Evolutionary conservation across 2,888 invertebrate genomes (phyloP).

Genomic region (Drosophila atroscutellata): DNA sequence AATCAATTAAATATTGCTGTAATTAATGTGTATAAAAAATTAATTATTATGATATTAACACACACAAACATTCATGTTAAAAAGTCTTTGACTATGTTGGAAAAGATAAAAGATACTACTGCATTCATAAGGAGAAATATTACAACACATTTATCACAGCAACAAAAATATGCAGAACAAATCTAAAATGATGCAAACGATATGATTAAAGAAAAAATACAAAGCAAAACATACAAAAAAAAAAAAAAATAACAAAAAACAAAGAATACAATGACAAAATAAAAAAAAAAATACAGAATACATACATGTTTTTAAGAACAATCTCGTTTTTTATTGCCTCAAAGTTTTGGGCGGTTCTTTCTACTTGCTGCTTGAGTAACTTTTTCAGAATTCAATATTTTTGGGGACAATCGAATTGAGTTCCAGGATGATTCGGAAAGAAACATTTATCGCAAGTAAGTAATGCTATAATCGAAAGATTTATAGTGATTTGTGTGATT

Average conservation of each 20-base stretch:
- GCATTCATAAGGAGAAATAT: conserved; percentile 46
- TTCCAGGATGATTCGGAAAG: not conserved
- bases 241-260: conserved; percentile 25
- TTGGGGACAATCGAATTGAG: not conserved
- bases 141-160: conserved; percentile 36
- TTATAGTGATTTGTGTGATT: conserved; percentile 2
- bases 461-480: not conserved
- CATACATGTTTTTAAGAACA: conserved; percentile 70
- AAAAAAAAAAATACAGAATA: conserved; percentile 46
- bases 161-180: conserved; percentile 34
- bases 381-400: not conserved
- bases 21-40: conserved; percentile 76
- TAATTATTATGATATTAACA: conserved; percentile 62
- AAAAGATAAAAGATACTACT: conserved; percentile 19
- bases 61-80: conserved; percentile 42
- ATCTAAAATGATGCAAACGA: conserved; percentile 48
- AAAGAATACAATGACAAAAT: conserved; percentile 20
- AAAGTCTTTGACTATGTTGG: conserved; percentile 47
- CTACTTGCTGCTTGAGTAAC: not conserved
- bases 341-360: not conserved
- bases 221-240: conserved; percentile 11
- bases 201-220: conserved; percentile 37
- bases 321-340: conserved; percentile 18
- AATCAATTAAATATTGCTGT: conserved; percentile 69
- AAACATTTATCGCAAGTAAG: not conserved